Base-by-base conservation (phyloP, 2,797 vertebrate genomes). In the Sebastes elongatus region DNA sequence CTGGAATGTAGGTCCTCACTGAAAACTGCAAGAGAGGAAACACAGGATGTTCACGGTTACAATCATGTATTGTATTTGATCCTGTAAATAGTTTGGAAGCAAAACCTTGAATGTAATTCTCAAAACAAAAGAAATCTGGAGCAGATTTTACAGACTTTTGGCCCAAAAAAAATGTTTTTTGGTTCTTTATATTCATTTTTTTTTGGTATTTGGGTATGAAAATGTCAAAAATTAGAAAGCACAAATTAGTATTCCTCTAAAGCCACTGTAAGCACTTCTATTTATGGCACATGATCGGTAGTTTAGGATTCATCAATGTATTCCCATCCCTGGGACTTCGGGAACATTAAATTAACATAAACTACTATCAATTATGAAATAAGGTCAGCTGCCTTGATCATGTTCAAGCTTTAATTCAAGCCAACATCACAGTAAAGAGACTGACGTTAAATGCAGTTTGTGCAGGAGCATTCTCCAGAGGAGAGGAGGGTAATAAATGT, bases 1-100 rank as follows among this genome's bases (percentile, higher is more conserved):
- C 97, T 99, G 97, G 98, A 97, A 84, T 97, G 98, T 93, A 99
- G 96, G 92, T 99, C 98, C 95, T 99, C 98, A 96, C 97, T 95
- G 96, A 97, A 97, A 96, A 99, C 98, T 99, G 96, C 25, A 93
- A 90, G 61, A 91, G 74, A 91, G 38, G 84, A 67, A 85, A 78
- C 16, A 89, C 10, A 91, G 62, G 10, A 42, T 7, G 35, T 60
- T 25, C 62, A 20, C 22, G 4, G 53, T 89, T 74, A 87, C 1
- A 52, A 59, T 1, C 23, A 27, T 2, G 13, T 23, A 7, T 49
- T 76, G 4, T 16, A 16, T 59, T 77, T 68, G 5, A 22, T 67
- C 20, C 18, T 35, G 20, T 42, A 35, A 63, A 57, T 35, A 27
- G 20, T 71, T 62, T 67, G 5, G 6, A 77, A 30, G 10, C 20